Percentiles rank a stretch among this genome's conserved stretches.
These are phyloP conservation scores for Maconellicoccus hirsutus DNA, from an alignment of 1,140 invertebrate genomes.

Conservation along the genomic window DNA sequence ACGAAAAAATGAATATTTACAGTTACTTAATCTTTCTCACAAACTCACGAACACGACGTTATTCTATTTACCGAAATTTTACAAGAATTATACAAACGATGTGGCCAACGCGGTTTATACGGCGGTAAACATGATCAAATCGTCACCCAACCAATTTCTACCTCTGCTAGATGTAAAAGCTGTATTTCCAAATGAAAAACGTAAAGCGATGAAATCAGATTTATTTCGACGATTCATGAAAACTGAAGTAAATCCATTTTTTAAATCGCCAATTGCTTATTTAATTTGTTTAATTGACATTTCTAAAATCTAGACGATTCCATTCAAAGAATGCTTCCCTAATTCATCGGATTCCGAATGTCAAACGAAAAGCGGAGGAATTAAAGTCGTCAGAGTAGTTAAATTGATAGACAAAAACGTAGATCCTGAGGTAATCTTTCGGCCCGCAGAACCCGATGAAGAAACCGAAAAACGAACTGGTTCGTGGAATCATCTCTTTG, in stretches of 20 bases:
- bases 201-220: background rate
- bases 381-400: slow-evolving; percentile 40
- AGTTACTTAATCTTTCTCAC: background rate
- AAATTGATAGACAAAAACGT: slow-evolving; percentile 37
- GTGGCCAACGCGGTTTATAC: background rate
- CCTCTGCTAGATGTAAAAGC: background rate
- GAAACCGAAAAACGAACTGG: background rate
- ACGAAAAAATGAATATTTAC: background rate
- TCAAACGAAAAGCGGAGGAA: slow-evolving; percentile 39
- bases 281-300: background rate
- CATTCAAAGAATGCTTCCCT: slow-evolving; percentile 47
- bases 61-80: background rate
- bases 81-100: background rate
- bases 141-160: background rate
- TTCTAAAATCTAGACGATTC: slow-evolving; percentile 29
- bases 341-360: slow-evolving; percentile 42
- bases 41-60: background rate
- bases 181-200: background rate
- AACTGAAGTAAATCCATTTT: background rate
- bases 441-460: slow-evolving; percentile 37
- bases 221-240: background rate
- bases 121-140: background rate
- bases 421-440: background rate
- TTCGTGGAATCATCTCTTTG: slow-evolving; percentile 26
- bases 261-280: background rate